phyloP scores from a whole-genome alignment of 2,888 invertebrate species.

The Cantharis rustica region DNA sequence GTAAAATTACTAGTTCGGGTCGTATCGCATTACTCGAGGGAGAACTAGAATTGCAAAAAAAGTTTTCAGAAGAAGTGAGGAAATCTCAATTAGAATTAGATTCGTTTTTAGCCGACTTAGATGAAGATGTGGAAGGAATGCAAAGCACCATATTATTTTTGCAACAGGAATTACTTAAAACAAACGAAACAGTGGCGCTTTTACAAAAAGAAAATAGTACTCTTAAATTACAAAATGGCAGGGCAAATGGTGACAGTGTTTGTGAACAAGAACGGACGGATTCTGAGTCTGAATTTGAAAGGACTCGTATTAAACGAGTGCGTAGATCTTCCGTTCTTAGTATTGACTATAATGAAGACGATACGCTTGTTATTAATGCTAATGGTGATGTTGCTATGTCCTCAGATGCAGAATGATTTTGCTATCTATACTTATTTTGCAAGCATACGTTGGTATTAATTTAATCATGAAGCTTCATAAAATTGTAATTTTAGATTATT shows the following conservation, averaged over 20 bases:
- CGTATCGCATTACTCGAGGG: constrained; percentile 94
- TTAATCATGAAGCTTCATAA: constrained; percentile 14
- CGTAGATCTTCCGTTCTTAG: constrained; percentile 73
- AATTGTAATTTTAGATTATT: constrained; percentile 3
- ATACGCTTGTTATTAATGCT: constrained; percentile 70
- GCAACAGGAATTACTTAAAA: constrained; percentile 89
- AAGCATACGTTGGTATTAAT: constrained; percentile 9
- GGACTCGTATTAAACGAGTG: constrained; percentile 67
- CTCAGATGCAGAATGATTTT: constrained; percentile 50
- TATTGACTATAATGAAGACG: constrained; percentile 76
- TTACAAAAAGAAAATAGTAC: constrained; percentile 65
- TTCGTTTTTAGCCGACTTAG: constrained; percentile 92
- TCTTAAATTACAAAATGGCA: constrained; percentile 42
- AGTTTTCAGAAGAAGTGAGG: constrained; percentile 94
- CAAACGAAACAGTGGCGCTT: constrained; percentile 68
- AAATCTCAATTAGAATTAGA: constrained; percentile 96
- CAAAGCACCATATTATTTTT: constrained; percentile 94
- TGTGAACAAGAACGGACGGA: constrained; percentile 57
- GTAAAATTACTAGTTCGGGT: constrained; percentile 93
- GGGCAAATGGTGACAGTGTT: constrained; percentile 46
- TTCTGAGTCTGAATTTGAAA: constrained; percentile 57
- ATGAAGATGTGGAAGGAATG: constrained; percentile 98
- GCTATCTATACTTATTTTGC: not conserved
- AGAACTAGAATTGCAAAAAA: constrained; percentile 92
- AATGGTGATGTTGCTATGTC: constrained; percentile 67